Evolutionary conservation across 2,113 vertebrate genomes (phyloP).

Genomic region (Equus przewalskii): DNA sequence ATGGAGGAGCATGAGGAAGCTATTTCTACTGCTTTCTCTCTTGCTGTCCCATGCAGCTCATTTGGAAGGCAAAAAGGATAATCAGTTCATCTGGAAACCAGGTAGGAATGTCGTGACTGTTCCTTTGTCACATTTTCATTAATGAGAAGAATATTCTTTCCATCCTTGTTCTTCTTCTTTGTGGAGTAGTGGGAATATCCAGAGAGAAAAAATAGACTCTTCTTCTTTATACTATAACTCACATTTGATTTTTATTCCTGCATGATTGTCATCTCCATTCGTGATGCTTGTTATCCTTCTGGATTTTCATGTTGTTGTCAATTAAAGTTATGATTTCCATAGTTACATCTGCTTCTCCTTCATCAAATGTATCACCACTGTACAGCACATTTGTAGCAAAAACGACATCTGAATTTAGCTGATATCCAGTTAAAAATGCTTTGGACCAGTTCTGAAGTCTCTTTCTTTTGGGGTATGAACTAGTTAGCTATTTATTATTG

Average conservation of each 20-base stretch:
- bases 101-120: conserved; percentile 88
- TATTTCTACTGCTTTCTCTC: conserved; percentile 89
- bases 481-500: conserved; percentile 22
- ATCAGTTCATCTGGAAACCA: conserved; percentile 96
- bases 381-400: neutral
- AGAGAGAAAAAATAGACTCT: neutral
- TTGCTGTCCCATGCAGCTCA: conserved; percentile 90
- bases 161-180: conserved; percentile 10
- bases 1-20: conserved; percentile 88
- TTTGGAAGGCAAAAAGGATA: conserved; percentile 90
- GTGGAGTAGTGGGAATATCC: neutral
- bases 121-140: neutral
- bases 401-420: conserved; percentile 52
- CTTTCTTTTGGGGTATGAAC: neutral
- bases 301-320: conserved; percentile 51
- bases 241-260: conserved; percentile 38
- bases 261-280: neutral
- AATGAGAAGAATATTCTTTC: conserved; percentile 12
- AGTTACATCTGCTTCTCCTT: conserved; percentile 33
- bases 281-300: neutral
- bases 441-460: neutral
- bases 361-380: conserved; percentile 8
- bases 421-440: neutral
- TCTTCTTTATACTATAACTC: neutral
- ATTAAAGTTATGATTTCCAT: conserved; percentile 56